Evolutionary conservation across 1,140 invertebrate genomes (phyloP), one percentile per base, ranked within the genome.

Genomic region (Centruroides vittatus): DNA sequence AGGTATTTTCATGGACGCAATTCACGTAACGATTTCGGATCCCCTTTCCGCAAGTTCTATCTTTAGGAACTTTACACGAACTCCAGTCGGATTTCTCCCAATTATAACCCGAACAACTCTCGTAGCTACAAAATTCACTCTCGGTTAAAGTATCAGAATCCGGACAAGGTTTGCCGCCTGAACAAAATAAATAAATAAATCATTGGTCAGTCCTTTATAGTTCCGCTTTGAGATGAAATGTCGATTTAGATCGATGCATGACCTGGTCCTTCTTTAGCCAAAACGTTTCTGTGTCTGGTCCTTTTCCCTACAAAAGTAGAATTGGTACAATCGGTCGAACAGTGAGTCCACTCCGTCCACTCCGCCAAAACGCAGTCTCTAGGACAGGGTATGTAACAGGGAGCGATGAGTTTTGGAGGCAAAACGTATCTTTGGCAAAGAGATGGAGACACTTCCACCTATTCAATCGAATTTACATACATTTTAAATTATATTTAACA

Each of bases 281-380:
- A 72, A 6, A 84, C 76, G 5, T 78, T 79, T 35, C 81, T 70
- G 34, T 78, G 76, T 3, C 82, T 70, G 4, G 73, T 74, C 6
- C 76, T 70, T 23, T 76, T 74, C 2, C 74, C 76, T 4, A 75
- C 75, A 0, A 72, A 70, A 6, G 73, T 69, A 5, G 41, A 41
- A 1, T 75, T 75, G 10, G 77, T 75, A 66, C 82, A 84, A 3
- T 76, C 65, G 7, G 78, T 76, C 0, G 78, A 77, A 68, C 83
- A 85, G 1, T 76, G 67, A 0, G 78, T 75, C 83, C 83, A 85
- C 0, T 72, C 64, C 0, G 76, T 78, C 83, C 83, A 85, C 0
- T 80, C 75, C 0, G 81, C 81, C 34, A 84, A 75, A 7, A 84
- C 82, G 67, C 83, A 85, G 71, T 84, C 83, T 23, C 78, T 76